Base-by-base conservation (phyloP, 2,888 invertebrate genomes). In the Thymelicus acteon region DNA sequence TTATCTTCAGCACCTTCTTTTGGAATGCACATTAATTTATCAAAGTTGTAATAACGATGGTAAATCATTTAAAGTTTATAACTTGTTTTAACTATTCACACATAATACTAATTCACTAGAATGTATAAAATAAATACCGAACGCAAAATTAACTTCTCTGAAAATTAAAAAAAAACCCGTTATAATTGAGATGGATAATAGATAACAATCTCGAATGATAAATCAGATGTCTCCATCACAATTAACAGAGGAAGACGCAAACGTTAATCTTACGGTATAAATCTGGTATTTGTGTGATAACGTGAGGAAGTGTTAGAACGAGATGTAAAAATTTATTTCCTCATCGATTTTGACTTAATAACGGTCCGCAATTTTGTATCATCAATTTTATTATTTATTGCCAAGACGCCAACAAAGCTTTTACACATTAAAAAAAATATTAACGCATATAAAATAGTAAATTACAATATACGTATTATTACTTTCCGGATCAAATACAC, bases 91-190 rank as follows among this genome's bases (percentile, higher is more conserved):
- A 31, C 57, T 57, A 66, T 57, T 7, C 8, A 10, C 65, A 47
- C 24, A 65, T 44, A 57, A 57, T 61, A 15, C 31, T 31, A 39
- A 68, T 54, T 68, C 52, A 63, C 73, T 69, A 74, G 73, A 76
- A 73, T 65, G 67, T 7, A 60, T 54, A 65, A 68, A 74, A 24
- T 52, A 61, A 74, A 65, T 73, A 67, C 63, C 68, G 48, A 67
- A 66, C 67, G 48, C 69, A 72, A 71, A 74, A 73, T 73, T 77
- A 72, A 48, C 61, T 75, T 75, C 77, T 79, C 80, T 76, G 80
- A 80, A 83, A 84, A 84, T 80, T 75, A 79, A 79, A 74, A 79
- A 74, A 81, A 64, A 76, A 75, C 75, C 85, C 85, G 86, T 84
- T 84, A 73, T 72, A 58, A 61, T 60, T 63, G 49, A 40, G 39